Conservation (phyloP, 2,888 invertebrate species). For the Agrenia bidenticulata region DNA sequence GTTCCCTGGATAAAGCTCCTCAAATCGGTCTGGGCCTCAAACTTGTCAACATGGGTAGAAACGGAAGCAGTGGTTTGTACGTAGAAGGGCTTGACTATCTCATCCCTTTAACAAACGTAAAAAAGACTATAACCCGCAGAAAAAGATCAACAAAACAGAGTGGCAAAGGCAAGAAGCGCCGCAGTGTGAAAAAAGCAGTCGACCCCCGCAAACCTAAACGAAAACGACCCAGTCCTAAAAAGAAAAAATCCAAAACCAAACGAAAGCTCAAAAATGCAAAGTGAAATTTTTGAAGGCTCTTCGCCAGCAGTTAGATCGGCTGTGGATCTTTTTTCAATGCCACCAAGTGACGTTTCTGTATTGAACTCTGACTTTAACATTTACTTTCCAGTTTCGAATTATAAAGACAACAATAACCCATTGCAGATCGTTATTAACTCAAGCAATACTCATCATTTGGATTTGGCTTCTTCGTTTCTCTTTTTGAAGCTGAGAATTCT, state of each 20-base stretch:
- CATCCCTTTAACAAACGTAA: background rate
- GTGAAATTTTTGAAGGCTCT: background rate
- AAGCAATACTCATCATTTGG: background rate
- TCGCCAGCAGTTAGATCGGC: background rate
- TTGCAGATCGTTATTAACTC: background rate
- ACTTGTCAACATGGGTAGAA: background rate
- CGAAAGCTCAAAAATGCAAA: background rate
- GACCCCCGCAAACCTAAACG: too few relatives aligned
- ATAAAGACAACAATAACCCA: background rate
- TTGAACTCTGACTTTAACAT: background rate
- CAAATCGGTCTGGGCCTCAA: background rate
- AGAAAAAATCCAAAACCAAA: background rate
- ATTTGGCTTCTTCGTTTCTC: background rate
- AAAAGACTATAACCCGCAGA: background rate
- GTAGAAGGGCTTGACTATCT: background rate
- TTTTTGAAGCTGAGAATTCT: background rate
- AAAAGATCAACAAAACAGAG: background rate
- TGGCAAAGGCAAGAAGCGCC: background rate
- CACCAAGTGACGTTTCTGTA: background rate
- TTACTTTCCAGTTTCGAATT: background rate
- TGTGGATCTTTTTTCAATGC: background rate
- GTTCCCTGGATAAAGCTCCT: background rate
- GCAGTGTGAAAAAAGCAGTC: background rate
- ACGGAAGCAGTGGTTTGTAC: background rate
- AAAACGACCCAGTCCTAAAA: background rate